These are phyloP conservation scores for Urechis unicinctus DNA, from an alignment of 2,888 invertebrate genomes.

Conservation along the genomic window DNA sequence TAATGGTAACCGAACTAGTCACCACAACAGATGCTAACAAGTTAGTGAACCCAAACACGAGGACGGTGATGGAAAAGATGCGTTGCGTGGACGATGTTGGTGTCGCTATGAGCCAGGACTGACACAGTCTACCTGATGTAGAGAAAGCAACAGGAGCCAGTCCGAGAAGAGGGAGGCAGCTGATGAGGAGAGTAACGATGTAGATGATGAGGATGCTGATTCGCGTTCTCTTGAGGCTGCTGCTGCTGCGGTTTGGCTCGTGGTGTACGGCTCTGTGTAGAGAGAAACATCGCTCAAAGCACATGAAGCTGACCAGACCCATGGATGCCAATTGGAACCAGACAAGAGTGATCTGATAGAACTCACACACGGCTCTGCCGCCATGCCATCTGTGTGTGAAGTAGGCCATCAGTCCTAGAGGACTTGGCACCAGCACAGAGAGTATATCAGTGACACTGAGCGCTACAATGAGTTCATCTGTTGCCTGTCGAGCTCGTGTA, in stretches of 20 bases:
- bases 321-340: conserved; percentile 29
- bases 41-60: conserved; percentile 25
- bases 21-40: conserved; percentile 17
- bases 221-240: conserved; percentile 14
- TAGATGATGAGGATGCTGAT: conserved; percentile 21
- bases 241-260: too few relatives aligned
- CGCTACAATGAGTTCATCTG: conserved; percentile 28
- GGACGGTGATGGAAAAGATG: conserved; percentile 24
- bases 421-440: conserved; percentile 29
- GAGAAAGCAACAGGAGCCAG: conserved; percentile 26
- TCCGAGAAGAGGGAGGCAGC: conserved; percentile 27
- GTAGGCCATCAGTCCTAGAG: conserved; percentile 28
- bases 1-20: conserved; percentile 11
- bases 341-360: conserved; percentile 28
- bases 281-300: conserved; percentile 22
- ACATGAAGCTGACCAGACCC: conserved; percentile 26
- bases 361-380: conserved; percentile 27
- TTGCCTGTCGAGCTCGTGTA: conserved; percentile 23
- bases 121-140: conserved; percentile 18
- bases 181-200: conserved; percentile 22
- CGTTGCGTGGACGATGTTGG: conserved; percentile 12
- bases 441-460: conserved; percentile 31
- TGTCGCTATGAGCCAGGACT: conserved; percentile 26
- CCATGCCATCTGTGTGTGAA: conserved; percentile 31
- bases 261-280: conserved; percentile 11